Evolutionary conservation across 2,113 vertebrate species (phyloP).

Genomic region (Thymallus thymallus): DNA sequence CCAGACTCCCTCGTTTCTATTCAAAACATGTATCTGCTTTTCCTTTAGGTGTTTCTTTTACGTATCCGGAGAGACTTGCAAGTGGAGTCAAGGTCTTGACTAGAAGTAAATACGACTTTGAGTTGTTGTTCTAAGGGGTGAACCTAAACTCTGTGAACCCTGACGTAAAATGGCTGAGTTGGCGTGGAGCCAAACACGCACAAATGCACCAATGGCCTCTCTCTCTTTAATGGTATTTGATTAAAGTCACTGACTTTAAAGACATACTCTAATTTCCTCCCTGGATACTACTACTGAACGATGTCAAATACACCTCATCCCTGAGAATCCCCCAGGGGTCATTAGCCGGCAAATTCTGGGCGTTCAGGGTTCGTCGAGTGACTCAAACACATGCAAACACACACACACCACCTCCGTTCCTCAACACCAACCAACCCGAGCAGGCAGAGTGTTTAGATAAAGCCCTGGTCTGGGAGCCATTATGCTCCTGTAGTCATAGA

Average conservation of each 20-base stretch:
- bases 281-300: constrained; percentile 15
- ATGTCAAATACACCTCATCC: constrained; percentile 16
- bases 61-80: constrained; percentile 22
- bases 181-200: constrained; percentile 1
- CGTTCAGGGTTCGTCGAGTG: not conserved
- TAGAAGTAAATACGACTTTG: constrained; percentile 28
- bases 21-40: constrained; percentile 38
- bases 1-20: constrained; percentile 42
- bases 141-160: constrained; percentile 12
- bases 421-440: not conserved
- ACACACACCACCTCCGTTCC: not conserved
- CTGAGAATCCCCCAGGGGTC: constrained; percentile 9
- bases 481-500: constrained; percentile 27
- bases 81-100: not conserved
- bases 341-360: constrained; percentile 26
- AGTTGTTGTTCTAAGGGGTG: constrained; percentile 35
- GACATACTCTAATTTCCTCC: constrained; percentile 20
- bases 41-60: constrained; percentile 35
- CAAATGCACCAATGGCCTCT: not conserved
- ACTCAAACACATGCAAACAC: not conserved
- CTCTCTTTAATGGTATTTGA: constrained; percentile 13
- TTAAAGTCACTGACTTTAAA: constrained; percentile 7
- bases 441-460: constrained; percentile 49
- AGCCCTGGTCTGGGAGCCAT: constrained; percentile 42
- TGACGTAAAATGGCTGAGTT: constrained; percentile 20